A percentile compares a stretch with the other conserved stretches of the same genome.
Evolutionary conservation across 2,113 vertebrate genomes (phyloP).

Genomic region (Oenanthe oenanthe): DNA sequence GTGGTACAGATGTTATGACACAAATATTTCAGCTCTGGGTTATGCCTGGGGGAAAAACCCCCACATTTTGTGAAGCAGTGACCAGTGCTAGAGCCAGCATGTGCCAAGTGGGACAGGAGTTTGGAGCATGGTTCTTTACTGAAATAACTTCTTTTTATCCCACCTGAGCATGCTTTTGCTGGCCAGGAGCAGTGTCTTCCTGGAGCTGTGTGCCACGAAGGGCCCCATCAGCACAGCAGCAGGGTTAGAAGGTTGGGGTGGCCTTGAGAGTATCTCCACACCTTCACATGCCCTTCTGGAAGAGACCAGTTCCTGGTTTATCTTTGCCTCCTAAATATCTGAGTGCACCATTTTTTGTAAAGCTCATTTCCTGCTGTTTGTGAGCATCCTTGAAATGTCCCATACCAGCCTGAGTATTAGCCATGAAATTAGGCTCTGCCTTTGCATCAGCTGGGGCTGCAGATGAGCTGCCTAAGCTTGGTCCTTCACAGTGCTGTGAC

Average conservation of each 20-base stretch:
- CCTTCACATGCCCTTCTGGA: neutral
- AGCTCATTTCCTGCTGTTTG: neutral
- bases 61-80: neutral
- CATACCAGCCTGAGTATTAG: neutral
- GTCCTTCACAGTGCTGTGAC: neutral
- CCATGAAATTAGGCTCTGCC: neutral
- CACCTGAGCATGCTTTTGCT: neutral
- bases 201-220: neutral
- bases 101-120: neutral
- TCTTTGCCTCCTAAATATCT: neutral
- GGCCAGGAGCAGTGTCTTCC: neutral
- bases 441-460: neutral
- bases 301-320: neutral
- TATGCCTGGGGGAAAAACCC: neutral
- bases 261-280: neutral
- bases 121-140: neutral
- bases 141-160: neutral
- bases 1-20: neutral
- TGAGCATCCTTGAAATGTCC: neutral
- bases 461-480: neutral
- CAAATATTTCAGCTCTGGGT: neutral
- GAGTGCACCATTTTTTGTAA: neutral
- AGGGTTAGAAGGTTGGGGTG: neutral
- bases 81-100: neutral
- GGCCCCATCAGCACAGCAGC: accelerated